phyloP scores from a whole-genome alignment of 2,888 invertebrate genomes.

The Spodoptera exigua region DNA sequence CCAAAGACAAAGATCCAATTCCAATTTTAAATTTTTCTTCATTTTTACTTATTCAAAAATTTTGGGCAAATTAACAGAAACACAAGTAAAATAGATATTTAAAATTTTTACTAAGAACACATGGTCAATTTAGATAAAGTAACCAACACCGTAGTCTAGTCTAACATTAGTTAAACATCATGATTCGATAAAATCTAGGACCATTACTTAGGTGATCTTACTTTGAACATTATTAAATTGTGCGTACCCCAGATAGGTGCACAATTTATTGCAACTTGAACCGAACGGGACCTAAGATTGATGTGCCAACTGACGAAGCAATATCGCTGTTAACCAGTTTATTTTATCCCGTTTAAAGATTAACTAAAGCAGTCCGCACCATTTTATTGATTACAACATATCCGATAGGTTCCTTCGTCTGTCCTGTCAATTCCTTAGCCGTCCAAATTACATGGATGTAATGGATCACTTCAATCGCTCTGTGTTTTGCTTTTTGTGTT shows the following conservation, averaged over 20 bases:
- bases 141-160: not conserved
- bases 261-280: constrained; percentile 35
- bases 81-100: too few species aligned
- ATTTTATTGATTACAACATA: constrained; percentile 36
- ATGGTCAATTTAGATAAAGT: too few species aligned
- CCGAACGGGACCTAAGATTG: constrained; percentile 45
- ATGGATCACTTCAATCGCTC: not conserved
- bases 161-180: constrained; percentile 13
- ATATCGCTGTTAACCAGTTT: constrained; percentile 49
- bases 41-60: too few species aligned
- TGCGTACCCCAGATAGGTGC: constrained; percentile 10
- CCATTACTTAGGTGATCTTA: not conserved
- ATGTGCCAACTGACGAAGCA: constrained; percentile 39
- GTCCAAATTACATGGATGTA: not conserved
- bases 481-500: too few species aligned
- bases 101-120: not conserved
- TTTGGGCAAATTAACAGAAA: too few species aligned
- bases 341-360: constrained; percentile 45
- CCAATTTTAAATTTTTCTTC: too few species aligned
- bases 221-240: constrained; percentile 9
- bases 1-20: too few species aligned
- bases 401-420: constrained; percentile 4
- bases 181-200: constrained; percentile 21
- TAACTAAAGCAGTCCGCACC: constrained; percentile 29
- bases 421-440: not conserved